Evolutionary conservation across 2,888 invertebrate genomes (phyloP), one percentile per base, ranked within the genome.

Genomic region (Choristoneura rosaceana): DNA sequence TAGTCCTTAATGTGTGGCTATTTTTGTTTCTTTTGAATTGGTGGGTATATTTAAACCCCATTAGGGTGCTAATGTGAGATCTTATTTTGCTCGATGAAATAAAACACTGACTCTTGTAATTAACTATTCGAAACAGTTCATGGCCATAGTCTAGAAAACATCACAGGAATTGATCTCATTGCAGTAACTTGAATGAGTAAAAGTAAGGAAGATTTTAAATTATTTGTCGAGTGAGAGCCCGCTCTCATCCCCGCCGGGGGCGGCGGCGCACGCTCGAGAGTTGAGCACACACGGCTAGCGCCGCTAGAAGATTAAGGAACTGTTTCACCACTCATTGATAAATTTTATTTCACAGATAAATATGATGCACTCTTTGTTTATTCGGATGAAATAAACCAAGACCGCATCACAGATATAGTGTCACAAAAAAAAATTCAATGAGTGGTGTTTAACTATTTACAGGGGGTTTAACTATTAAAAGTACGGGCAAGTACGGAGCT

Each of bases 201-300:
- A 17, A 55, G 17, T 43, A 43, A 43, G 12, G 17, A n/a, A 45
- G 25, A 45, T 7, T 62, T 62, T 14, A 62, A 45, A 62, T 69
- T 41, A n/a, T 38, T 25, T 76, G 63, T 74, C 52, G 8, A 67
- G 71, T 10, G 25, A 12, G 61, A 47, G 59, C 55, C 45, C 50
- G 69, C 74, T 52, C 59, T 78, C 65, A 78, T 77, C 78, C 76
- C 50, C 50, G 15, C 60, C 45, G 34, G 60, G 41, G 14, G 43
- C 55, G 17, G 33, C 62, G 8, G 64, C 74, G 76, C 78, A 78
- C 78, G 78, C 75, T 60, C 41, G 59, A 78, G 78, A 73, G 74
- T 64, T 68, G 58, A 70, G 73, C 74, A 73, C 76, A 78, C 74
- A 76, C 63, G 67, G 75, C 74, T 70, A 58, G 55, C 69, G 69